These are phyloP conservation scores for Achroia grisella DNA, from an alignment of 1,140 invertebrate genomes.

Conservation along the genomic window DNA sequence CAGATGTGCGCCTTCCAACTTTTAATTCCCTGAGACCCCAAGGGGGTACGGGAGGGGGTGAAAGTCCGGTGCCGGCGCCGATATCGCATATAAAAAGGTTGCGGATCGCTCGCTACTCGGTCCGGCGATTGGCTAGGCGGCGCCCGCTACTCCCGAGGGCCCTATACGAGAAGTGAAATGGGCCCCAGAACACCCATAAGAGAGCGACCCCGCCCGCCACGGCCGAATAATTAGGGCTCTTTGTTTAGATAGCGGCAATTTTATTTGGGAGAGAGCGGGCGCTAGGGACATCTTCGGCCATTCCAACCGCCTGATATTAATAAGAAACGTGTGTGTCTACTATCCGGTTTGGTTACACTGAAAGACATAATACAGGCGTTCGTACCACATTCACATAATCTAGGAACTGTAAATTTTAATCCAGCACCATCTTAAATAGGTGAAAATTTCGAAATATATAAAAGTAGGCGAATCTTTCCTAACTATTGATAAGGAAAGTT, in stretches of 20 bases:
- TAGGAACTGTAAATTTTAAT: too few relatives aligned
- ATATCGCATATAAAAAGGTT: constrained; percentile 70
- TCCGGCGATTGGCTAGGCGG: constrained; percentile 72
- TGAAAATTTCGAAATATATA: too few relatives aligned
- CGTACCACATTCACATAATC: too few relatives aligned
- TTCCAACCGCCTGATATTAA: constrained; percentile 68
- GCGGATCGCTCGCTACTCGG: constrained; percentile 67
- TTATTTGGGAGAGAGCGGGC: constrained; percentile 73
- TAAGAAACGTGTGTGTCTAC: constrained; percentile 58
- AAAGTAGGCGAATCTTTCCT: constrained; percentile 4
- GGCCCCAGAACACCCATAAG: constrained; percentile 74
- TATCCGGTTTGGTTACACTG: too few relatives aligned
- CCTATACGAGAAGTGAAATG: constrained; percentile 73
- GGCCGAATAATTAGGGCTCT: constrained; percentile 76
- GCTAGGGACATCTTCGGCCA: constrained; percentile 65
- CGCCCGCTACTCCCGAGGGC: constrained; percentile 66
- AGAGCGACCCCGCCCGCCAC: constrained; percentile 73
- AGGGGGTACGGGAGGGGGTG: constrained; percentile 23
- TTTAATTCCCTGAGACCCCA: constrained; percentile 46
- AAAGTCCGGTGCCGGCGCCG: constrained; percentile 52
- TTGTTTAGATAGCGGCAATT: constrained; percentile 76
- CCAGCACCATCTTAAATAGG: too few relatives aligned
- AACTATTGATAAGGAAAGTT: constrained; percentile 37
- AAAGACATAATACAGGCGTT: too few relatives aligned
- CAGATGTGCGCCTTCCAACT: constrained; percentile 51